Percentiles rank a stretch among this genome's conserved stretches.
phyloP scores from a whole-genome alignment of 23 tunicate species.

The Halocynthia roretzi region DNA sequence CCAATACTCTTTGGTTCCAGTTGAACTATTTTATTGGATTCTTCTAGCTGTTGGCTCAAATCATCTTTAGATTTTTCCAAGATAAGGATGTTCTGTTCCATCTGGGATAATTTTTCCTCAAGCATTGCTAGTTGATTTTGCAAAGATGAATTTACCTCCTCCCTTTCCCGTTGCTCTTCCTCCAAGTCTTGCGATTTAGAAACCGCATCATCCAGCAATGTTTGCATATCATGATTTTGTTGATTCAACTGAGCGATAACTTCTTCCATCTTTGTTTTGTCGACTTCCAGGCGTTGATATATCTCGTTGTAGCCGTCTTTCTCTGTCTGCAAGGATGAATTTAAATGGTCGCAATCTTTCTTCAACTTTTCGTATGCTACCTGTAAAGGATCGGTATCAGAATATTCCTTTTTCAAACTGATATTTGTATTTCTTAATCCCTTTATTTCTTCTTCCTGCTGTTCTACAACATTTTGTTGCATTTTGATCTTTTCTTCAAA shows the following conservation, averaged over 20 bases:
- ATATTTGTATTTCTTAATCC: background rate
- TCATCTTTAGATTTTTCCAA: too few relatives aligned
- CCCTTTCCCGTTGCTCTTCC: background rate
- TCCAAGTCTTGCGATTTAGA: too few relatives aligned
- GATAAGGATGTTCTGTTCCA: too few relatives aligned
- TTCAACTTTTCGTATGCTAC: constrained; percentile 3
- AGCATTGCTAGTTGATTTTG: too few relatives aligned
- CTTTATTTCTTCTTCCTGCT: background rate
- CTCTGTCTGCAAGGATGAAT: constrained; percentile 40
- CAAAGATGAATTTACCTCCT: background rate
- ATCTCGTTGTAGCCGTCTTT: constrained; percentile 26
- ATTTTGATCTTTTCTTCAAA: background rate
- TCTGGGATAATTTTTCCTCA: too few relatives aligned
- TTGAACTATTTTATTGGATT: too few relatives aligned
- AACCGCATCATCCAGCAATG: too few relatives aligned
- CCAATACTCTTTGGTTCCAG: too few relatives aligned
- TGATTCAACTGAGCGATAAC: background rate
- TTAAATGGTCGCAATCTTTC: constrained; percentile 50
- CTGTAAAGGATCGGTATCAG: background rate
- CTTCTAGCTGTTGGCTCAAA: too few relatives aligned
- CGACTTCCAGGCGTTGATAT: background rate
- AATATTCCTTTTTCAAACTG: constrained; percentile 4
- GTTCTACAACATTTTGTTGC: constrained; percentile 6
- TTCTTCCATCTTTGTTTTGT: constrained; percentile 5
- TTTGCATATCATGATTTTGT: background rate